Percentiles rank a stretch among this genome's conserved stretches.
These are phyloP conservation scores for Erebia palarica DNA, from an alignment of 2,888 invertebrate species.

Conservation along the genomic window DNA sequence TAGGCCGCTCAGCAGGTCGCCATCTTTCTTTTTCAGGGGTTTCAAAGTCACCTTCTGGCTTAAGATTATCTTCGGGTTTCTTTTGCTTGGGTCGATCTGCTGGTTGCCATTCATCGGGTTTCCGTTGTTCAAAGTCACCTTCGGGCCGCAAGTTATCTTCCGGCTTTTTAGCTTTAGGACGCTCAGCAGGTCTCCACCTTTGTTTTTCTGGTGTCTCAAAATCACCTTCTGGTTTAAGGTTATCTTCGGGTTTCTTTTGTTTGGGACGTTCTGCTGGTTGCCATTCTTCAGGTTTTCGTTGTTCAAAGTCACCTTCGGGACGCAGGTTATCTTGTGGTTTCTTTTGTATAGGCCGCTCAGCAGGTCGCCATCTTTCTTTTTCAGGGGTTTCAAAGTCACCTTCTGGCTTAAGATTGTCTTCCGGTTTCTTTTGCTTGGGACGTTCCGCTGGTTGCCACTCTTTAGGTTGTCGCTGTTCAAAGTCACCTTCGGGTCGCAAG, in stretches of 20 bases:
- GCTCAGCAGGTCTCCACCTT: constrained; percentile 11
- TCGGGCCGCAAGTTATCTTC: constrained; percentile 69
- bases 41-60: constrained; percentile 81
- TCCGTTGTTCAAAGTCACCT: constrained; percentile 73
- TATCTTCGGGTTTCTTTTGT: constrained; percentile 48
- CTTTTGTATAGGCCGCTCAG: constrained; percentile 43
- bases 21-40: constrained; percentile 65
- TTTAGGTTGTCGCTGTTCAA: constrained; percentile 70
- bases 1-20: constrained; percentile 83
- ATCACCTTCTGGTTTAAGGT: constrained; percentile 3
- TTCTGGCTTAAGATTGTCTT: constrained; percentile 83
- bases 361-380: constrained; percentile 45
- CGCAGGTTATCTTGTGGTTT: constrained; percentile 56
- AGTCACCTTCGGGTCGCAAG: constrained; percentile 81
- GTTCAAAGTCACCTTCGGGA: constrained; percentile 76
- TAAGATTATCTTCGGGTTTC: constrained; percentile 79
- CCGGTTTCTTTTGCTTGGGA: constrained; percentile 50
- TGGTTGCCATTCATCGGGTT: constrained; percentile 66
- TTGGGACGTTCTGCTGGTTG: constrained; percentile 51
- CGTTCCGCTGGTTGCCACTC: constrained; percentile 64
- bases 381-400: constrained; percentile 75
- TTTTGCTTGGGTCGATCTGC: constrained; percentile 66
- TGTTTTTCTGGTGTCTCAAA: not conserved
- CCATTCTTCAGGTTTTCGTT: constrained; percentile 59
- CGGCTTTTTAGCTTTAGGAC: constrained; percentile 7